Evolutionary conservation across 2,797 vertebrate species (phyloP).

Genomic region (Enteromius paludinosus): DNA sequence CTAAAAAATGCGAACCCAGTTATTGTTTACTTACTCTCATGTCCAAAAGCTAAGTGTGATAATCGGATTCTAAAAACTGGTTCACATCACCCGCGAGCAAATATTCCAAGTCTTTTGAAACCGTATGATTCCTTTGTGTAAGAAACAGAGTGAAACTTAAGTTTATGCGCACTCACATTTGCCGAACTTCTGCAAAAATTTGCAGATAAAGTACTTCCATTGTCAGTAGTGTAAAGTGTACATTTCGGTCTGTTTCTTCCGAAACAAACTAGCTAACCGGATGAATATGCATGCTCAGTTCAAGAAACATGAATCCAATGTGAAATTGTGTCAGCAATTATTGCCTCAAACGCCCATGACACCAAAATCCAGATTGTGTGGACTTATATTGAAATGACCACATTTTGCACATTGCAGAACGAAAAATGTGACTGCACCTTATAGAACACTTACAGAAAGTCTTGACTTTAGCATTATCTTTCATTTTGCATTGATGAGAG

Average conservation of each 20-base stretch:
- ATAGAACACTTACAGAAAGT: not conserved
- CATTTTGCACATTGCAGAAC: not conserved
- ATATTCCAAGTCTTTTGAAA: not conserved
- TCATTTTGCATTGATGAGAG: not conserved
- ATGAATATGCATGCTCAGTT: not conserved
- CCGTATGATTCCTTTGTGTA: not conserved
- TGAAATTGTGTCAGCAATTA: not conserved
- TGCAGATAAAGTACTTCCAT: not conserved
- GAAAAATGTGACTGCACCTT: not conserved
- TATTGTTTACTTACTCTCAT: not conserved
- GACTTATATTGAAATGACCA: not conserved
- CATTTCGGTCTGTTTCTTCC: not conserved
- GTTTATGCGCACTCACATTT: not conserved
- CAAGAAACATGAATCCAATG: not conserved
- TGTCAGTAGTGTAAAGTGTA: not conserved
- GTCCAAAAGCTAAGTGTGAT: not conserved
- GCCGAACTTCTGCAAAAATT: too few relatives aligned
- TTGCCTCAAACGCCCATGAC: not conserved
- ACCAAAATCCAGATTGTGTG: not conserved
- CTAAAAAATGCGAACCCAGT: not conserved
- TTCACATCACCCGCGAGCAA: not conserved
- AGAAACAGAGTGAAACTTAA: not conserved
- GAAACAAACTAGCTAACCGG: not conserved
- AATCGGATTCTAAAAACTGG: not conserved
- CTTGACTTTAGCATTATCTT: not conserved